Evolutionary conservation across 2,888 invertebrate genomes (phyloP), one percentile per base, ranked within the genome.

Genomic region (Nomada lathburiana): DNA sequence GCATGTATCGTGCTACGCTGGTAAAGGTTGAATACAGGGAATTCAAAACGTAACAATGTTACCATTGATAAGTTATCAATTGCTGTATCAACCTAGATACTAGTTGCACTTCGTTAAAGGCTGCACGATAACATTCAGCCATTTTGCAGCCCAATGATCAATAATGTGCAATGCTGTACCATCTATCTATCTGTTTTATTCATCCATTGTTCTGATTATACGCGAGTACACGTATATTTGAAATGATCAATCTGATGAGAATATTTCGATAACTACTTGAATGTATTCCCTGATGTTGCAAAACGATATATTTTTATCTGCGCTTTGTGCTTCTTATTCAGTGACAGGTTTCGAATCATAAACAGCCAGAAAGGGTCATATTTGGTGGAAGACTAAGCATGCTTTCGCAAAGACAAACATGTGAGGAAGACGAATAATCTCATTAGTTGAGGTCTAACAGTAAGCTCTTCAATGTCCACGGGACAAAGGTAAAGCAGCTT

Each of bases 41-140:
- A 47, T 47, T 47, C 47, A 11, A 47, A 47, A 47, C 47, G 47
- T 62, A 69, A 64, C 71, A 64, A 68, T 74, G 50, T 60, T n/a
- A 16, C 50, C 26, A 53, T 23, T 62, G 67, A 74, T 78, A 78
- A 70, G 42, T 47, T 76, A 69, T 79, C 60, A 76, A 50, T 20
- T 50, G 62, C 26, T 53, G 29, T 53, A 75, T 67, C 44, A 53
- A 67, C 57, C 74, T 20, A 23, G 53, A 36, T 44, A 57, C 20
- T 11, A 18, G 76, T 1, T 63, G 53, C 68, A 62, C 62, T 75
- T 67, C 75, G 69, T 69, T 79, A 64, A 78, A 29, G 57, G 57
- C 20, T 9, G 11, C 2, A 5, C 55, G 68, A 57, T 68, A 57
- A 50, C 59, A 50, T 52, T 63, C 50, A 44, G n/a, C 36, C 68